Percentiles rank a stretch among this genome's conserved stretches.
Conservation (phyloP, 2,888 invertebrate genomes). For the Macrosiphum euphorbiae region DNA sequence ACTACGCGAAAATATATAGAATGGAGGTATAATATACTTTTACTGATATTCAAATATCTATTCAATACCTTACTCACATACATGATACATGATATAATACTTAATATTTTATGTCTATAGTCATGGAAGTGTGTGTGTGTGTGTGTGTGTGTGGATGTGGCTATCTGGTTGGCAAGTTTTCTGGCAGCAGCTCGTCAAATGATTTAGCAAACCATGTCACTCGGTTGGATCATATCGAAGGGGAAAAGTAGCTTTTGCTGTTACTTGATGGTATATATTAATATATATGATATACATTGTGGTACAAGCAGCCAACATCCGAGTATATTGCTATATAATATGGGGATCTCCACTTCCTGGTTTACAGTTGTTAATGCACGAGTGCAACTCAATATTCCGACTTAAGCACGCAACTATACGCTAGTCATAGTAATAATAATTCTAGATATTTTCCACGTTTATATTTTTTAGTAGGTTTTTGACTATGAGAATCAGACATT, state of each 20-base stretch:
- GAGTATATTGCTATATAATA: not conserved
- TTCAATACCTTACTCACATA: not conserved
- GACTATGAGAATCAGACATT: not conserved
- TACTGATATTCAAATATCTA: not conserved
- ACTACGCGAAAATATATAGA: not conserved
- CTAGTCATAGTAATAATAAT: not conserved
- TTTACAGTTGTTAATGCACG: not conserved
- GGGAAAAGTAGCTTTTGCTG: slow-evolving; percentile 6
- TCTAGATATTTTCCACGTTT: not conserved
- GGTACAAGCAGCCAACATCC: not conserved
- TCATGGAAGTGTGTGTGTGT: not conserved
- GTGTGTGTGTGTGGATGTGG: not conserved
- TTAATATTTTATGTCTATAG: not conserved
- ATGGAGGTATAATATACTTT: not conserved
- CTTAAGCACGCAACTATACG: not conserved
- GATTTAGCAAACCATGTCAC: not conserved
- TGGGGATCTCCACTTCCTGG: not conserved
- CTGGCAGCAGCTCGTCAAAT: not conserved
- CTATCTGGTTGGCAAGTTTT: not conserved
- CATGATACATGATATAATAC: not conserved
- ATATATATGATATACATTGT: not conserved
- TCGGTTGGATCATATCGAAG: not conserved
- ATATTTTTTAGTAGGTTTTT: not conserved
- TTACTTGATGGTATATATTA: not conserved
- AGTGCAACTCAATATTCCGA: not conserved